Evolutionary conservation across 2,797 vertebrate species (phyloP).

Genomic region (Cossypha niveicapilla): DNA sequence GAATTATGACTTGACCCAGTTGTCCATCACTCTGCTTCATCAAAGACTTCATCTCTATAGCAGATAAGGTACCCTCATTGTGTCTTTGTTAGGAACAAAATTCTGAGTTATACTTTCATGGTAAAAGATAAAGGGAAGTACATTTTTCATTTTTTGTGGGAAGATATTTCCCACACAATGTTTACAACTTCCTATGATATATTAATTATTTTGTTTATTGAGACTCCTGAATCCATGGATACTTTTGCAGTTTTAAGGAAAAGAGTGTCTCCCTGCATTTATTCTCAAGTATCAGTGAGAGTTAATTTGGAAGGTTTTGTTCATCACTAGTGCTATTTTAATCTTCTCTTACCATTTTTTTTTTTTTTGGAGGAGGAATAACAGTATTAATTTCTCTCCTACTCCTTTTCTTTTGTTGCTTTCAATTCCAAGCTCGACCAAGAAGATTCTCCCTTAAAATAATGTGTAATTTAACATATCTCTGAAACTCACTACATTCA

Average conservation of each 20-base stretch:
- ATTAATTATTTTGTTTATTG: neutral
- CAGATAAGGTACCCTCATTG: neutral
- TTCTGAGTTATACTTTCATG: neutral
- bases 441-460: neutral
- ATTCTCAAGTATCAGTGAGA: neutral
- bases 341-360: neutral
- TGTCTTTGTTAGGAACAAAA: neutral
- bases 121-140: neutral
- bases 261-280: neutral
- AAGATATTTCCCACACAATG: neutral
- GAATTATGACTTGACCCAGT: neutral
- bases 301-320: neutral
- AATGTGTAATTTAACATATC: neutral
- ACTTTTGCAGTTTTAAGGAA: neutral
- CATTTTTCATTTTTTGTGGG: neutral
- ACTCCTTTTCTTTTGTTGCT: neutral
- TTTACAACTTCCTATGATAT: neutral
- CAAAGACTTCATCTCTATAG: neutral
- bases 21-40: neutral
- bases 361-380: neutral
- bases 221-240: neutral
- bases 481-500: neutral
- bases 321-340: neutral
- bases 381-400: neutral
- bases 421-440: neutral